Evolutionary conservation across 2,797 vertebrate genomes (phyloP), one percentile per base, ranked within the genome.

Genomic region (Pagetopsis macropterus): DNA sequence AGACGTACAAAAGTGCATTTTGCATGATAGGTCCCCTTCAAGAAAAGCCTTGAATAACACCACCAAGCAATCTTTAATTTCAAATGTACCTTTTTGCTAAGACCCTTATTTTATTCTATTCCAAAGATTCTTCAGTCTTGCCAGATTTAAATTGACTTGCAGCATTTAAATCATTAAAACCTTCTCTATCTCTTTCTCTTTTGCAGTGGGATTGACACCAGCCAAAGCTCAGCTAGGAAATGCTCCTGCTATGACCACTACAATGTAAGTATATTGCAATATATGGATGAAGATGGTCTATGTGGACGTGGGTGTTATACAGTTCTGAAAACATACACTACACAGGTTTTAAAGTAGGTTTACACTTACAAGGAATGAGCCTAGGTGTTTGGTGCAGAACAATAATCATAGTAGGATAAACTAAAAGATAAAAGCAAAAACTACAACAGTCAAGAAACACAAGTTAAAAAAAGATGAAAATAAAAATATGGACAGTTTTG

Each of bases 231-330:
- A 81, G 66, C 68, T 0, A 58, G 87, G 82, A 78, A 80, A 89
- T 89, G 89, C 67, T 67, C 48, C 58, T 9, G 5, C 57, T 37
- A 33, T 90, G 84, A 91, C 76, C 14, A 23, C 67, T 1, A 75
- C 70, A 68, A 85, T 93, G 89, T 91, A 76, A 93, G 87, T 92
- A 75, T n/a, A 75, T n/a, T 56, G 4, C 45, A 13, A 12, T 27
- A 15, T 19, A 15, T 1, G 15, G 11, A 14, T 37, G 14, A 41
- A 64, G 23, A 13, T 31, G 19, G 5, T 60, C 21, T 31, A 2
- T 46, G 6, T 64, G 31, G 45, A 65, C 52, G 11, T 45, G 44
- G 33, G 61, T 72, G 46, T 54, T 46, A 3, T 23, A 46, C 33
- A 33, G 10, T 31, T 13, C 58, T 27, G 9, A 50, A 56, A 31